Conservation (phyloP, 1,140 invertebrate genomes). For the Drosophila pachea region DNA sequence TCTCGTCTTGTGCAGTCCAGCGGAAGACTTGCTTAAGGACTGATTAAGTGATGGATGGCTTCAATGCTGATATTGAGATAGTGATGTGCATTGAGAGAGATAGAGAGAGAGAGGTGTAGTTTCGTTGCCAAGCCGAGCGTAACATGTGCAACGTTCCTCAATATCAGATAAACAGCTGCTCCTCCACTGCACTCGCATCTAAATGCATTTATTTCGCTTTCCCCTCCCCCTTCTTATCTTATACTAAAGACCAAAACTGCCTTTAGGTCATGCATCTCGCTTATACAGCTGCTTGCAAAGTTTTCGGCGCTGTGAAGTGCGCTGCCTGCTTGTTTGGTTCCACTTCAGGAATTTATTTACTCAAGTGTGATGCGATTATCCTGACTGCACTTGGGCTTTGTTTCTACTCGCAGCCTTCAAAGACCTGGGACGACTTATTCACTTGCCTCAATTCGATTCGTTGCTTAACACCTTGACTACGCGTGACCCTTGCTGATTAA, state of each 20-base stretch:
- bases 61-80: too few relatives aligned
- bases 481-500: conserved; percentile 56
- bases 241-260: not conserved
- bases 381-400: conserved; percentile 67
- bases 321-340: conserved; percentile 46
- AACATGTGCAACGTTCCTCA: not conserved
- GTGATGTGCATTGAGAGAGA: not conserved
- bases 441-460: conserved; percentile 12
- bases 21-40: too few relatives aligned
- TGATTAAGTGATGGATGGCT: too few relatives aligned
- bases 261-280: conserved; percentile 12
- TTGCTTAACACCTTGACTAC: conserved; percentile 5
- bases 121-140: not conserved
- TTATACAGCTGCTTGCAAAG: conserved; percentile 30
- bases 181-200: conserved; percentile 14
- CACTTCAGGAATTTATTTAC: conserved; percentile 75
- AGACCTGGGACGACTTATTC: conserved; percentile 24
- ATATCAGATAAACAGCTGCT: conserved; percentile 16
- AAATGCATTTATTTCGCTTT: conserved; percentile 4
- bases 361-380: conserved; percentile 76
- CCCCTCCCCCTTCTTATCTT: not conserved
- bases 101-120: not conserved
- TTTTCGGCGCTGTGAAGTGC: conserved; percentile 44
- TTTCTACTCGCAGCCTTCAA: conserved; percentile 48
- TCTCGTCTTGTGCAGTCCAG: too few relatives aligned